Evolutionary conservation across 1,140 invertebrate genomes (phyloP), one percentile per base, ranked within the genome.

Genomic region (Grapholita molesta): DNA sequence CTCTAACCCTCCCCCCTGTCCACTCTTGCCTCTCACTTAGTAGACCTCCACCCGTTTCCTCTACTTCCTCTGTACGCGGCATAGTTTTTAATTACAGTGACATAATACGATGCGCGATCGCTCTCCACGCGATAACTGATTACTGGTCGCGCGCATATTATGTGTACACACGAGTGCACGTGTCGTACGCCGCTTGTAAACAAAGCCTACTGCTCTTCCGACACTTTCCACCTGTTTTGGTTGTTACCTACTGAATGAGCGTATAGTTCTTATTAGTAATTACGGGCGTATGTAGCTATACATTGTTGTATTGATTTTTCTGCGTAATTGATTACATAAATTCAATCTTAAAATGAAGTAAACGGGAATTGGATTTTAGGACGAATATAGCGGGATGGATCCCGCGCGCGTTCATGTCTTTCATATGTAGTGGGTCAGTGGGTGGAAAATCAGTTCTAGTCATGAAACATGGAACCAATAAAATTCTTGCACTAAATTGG

Each of bases 41-140:
- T 28, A 33, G 52, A 38, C 65, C 48, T 66, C 66, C 64, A 42
- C 12, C 28, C 74, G 53, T 15, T 57, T 42, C 57, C 66, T 21
- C 66, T 33, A 64, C 67, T 68, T 68, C 70, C 66, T 76, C 73
- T 70, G 64, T 73, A 70, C 70, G 69, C 72, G 67, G 67, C 72
- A 76, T 69, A 77, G 70, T 79, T 82, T 80, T 83, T 83, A 83
- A 83, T 83, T 83, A 72, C 71, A 71, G 70, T 85, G 82, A 85
- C 78, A 83, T 85, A 84, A 85, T 70, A 74, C 69, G 70, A 73
- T 75, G 73, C 74, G 72, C 78, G 76, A 80, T 85, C 80, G 83
- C 85, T 84, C 80, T 88, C 83, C 74, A 79, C 79, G 67, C 80
- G 78, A 80, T 83, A 82, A 79, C 79, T 78, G 77, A 80, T 80